Base-by-base conservation (phyloP, 92 coral and sea anemone species). In the Phenganax stokvisi region DNA sequence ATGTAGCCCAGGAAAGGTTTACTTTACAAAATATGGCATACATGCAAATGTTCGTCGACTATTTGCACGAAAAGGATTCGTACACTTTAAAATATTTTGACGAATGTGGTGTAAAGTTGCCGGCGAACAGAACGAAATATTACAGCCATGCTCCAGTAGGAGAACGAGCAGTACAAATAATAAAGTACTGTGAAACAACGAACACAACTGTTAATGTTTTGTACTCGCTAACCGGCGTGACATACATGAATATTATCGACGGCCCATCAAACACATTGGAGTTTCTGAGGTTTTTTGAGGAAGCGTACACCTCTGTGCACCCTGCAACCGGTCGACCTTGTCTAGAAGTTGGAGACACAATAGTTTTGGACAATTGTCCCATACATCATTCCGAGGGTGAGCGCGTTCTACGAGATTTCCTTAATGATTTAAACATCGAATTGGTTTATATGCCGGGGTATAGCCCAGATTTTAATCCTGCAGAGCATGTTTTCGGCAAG, bases 391-490 rank as follows among this genome's bases (percentile, higher is more conserved):
- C 47, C 47, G 47, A 37, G 2, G 47, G 47, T 37, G 47, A 37
- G 5, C 47, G 5, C 47, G 47, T 37, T 37, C 47, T 37, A 37
- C 5, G 47, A 37, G 47, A 37, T 37, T 37, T 37, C 5, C 47
- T 54, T 0, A 74, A 56, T 29, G 85, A 81, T 54, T 30, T 47
- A 54, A 17, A 29, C 80, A 70, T 79, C 31, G 74, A 51, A 63
- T 51, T 85, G 51, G 88, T 81, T 51, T 85, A 80, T 57, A 85
- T 85, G 88, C 85, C 85, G 10, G 85, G 76, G 51, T 85, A 80
- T 65, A 71, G 75, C 80, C 85, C 88, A 20, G 82, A 80, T 66
- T 85, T 80, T 75, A 85, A 85, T 63, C 80, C 85, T 6, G 76
- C 85, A 5, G 85, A 85, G 59, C 80, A 85, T 47, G 85, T 85